Evolutionary conservation across 1,140 invertebrate species (phyloP).

Genomic region (Pemphigus obesinymphae): DNA sequence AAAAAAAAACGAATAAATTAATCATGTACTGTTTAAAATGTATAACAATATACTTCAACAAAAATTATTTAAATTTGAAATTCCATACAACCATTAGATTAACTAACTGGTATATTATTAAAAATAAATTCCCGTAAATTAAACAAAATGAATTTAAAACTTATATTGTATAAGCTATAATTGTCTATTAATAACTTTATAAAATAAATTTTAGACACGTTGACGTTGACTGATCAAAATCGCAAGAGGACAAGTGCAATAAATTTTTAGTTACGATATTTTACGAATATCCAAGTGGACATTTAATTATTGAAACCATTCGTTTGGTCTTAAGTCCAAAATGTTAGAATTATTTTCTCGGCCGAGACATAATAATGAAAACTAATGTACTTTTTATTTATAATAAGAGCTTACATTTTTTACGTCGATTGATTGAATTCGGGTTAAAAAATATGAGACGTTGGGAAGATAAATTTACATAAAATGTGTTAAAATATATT

Average conservation of each 20-base stretch:
- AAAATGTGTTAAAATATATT: no score
- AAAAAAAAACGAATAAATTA: no score
- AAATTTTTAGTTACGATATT: not conserved
- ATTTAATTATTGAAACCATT: not conserved
- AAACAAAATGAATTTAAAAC: not conserved
- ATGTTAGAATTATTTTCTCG: not conserved
- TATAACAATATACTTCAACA: no score
- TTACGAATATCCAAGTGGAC: not conserved
- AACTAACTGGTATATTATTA: not conserved
- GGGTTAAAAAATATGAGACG: no score
- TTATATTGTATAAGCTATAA: no score
- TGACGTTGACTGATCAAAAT: not conserved
- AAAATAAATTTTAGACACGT: not conserved
- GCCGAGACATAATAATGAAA: no score
- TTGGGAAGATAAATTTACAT: no score
- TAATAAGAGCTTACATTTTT: no score
- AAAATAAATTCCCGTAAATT: not conserved
- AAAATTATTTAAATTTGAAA: not conserved
- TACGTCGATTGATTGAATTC: no score
- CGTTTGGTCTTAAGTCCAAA: not conserved
- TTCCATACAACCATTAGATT: not conserved
- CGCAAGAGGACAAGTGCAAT: not conserved
- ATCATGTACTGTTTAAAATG: no score
- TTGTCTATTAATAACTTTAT: not conserved
- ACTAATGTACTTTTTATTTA: no score